Evolutionary conservation across 2,888 invertebrate genomes (phyloP).

Genomic region (Tachina fera): DNA sequence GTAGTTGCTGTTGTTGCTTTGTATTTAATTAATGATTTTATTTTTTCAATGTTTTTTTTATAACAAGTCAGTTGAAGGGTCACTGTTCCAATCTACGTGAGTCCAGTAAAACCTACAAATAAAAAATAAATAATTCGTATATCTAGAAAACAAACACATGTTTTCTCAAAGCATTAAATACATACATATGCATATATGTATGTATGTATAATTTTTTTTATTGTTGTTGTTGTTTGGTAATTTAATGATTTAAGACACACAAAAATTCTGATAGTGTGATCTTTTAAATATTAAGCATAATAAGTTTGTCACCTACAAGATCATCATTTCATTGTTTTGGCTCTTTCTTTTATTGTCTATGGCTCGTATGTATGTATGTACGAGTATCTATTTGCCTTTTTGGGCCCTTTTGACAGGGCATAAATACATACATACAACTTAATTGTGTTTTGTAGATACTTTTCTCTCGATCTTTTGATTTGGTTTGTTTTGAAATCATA

Average conservation of each 20-base stretch:
- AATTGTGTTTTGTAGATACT: conserved; percentile 27
- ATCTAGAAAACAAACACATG: too few relatives aligned
- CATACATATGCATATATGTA: not conserved
- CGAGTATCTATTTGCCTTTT: conserved; percentile 21
- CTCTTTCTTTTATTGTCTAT: conserved; percentile 24
- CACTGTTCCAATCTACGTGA: not conserved
- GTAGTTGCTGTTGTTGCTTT: conserved; percentile 24
- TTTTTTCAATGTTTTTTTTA: conserved; percentile 47
- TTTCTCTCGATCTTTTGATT: not conserved
- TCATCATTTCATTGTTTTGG: conserved; percentile 54
- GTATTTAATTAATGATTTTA: conserved; percentile 61
- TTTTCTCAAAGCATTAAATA: not conserved
- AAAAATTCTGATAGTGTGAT: conserved; percentile 58
- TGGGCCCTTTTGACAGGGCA: conserved; percentile 27
- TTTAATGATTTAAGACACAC: conserved; percentile 74
- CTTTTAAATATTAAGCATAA: conserved; percentile 72
- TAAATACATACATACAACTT: conserved; percentile 31
- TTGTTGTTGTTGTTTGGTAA: conserved; percentile 65
- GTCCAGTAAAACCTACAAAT: not conserved
- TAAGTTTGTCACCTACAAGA: conserved; percentile 81
- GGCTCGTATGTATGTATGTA: too few relatives aligned
- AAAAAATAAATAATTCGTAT: conserved; percentile 10
- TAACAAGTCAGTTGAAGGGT: conserved; percentile 2
- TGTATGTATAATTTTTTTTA: conserved; percentile 46
- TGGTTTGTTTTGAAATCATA: conserved; percentile 50